phyloP scores from a whole-genome alignment of 2,888 invertebrate genomes.

The Polietes domitor region DNA sequence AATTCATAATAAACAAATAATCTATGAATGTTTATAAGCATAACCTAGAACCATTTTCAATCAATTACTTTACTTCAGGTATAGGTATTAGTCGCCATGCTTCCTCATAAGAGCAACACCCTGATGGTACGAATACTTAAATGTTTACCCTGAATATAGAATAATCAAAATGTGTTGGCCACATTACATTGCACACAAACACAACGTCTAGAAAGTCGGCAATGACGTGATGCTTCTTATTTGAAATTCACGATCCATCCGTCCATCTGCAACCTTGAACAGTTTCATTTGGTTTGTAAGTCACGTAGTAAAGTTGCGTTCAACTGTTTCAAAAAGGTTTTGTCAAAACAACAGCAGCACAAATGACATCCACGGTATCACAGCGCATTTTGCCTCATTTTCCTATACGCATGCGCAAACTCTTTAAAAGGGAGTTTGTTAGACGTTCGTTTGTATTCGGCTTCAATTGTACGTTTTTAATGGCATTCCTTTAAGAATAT shows the following conservation, averaged over 20 bases:
- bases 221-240: not conserved
- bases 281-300: conserved; percentile 77
- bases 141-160: not conserved
- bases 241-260: conserved; percentile 5
- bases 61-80: too few relatives aligned
- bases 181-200: not conserved
- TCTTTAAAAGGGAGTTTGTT: conserved; percentile 54
- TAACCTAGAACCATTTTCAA: too few relatives aligned
- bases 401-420: conserved; percentile 50
- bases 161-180: not conserved
- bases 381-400: conserved; percentile 33
- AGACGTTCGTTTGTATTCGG: not conserved
- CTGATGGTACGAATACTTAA: too few relatives aligned
- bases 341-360: conserved; percentile 23
- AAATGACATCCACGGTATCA: conserved; percentile 30
- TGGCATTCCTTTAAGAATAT: not conserved
- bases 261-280: conserved; percentile 75
- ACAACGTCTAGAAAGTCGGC: not conserved
- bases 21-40: too few relatives aligned
- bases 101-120: too few relatives aligned
- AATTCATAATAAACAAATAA: too few relatives aligned
- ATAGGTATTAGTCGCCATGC: too few relatives aligned
- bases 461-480: not conserved
- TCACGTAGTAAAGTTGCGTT: conserved; percentile 71
- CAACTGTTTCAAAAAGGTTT: conserved; percentile 39